Evolutionary conservation across 2,888 invertebrate species (phyloP), one percentile per base, ranked within the genome.

Genomic region (Lasioglossum leucozonium): DNA sequence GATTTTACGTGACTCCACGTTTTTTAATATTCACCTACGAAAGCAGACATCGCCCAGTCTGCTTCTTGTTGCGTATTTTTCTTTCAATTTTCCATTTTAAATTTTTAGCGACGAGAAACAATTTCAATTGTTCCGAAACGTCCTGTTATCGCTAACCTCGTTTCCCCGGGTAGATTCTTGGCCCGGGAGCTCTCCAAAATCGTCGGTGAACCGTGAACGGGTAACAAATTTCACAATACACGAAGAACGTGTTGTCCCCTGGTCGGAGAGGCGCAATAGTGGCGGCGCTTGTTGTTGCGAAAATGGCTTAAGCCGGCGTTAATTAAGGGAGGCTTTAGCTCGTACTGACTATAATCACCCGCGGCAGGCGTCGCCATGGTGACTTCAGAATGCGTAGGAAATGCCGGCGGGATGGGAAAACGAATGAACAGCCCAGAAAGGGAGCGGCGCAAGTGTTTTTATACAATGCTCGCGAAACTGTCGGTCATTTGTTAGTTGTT

Each of bases 311-410:
- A 92, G 90, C 87, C 91, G 87, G 91, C 91, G 92, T 93, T 93
- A 93, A 93, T 93, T 93, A 93, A 92, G 91, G 92, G 89, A 92
- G 90, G 92, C 92, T 93, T 93, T 92, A 89, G 89, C 89, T 87
- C 85, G 89, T 88, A 87, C 87, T 86, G 90, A 90, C 90, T 91
- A 90, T 91, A 92, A 93, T 93, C 92, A 91, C 88, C 89, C 89
- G 87, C 87, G 91, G 89, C 89, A 83, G 90, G 86, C 89, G 91
- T 92, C 90, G 88, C 89, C 90, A 92, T 91, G 91, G 91, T 87
- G 90, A 92, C 92, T 88, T 77, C 72, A 87, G 89, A 89, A 89
- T 88, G 91, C 92, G 88, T 89, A 81, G 89, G 89, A 91, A 91
- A 92, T 90, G 84, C 87, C 86, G 74, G 82, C 84, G 83, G 79